These are phyloP conservation scores for Poeciliopsis infans DNA, from an alignment of 2,797 vertebrate genomes.

Conservation along the genomic window DNA sequence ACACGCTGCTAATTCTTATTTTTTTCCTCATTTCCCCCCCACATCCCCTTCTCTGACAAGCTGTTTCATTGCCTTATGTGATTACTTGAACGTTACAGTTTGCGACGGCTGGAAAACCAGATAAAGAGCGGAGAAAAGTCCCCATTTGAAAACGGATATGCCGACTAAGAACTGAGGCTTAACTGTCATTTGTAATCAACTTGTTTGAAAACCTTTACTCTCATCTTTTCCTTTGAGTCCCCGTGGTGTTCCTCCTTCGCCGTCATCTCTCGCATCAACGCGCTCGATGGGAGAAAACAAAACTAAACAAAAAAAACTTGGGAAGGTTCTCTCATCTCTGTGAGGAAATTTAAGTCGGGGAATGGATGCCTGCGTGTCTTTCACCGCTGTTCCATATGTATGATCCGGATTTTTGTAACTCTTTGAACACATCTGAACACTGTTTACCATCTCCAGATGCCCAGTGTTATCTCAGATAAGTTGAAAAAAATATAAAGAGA, in stretches of 20 bases:
- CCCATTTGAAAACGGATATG: conserved; percentile 61
- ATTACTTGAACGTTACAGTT: conserved; percentile 57
- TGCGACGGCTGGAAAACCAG: conserved; percentile 50
- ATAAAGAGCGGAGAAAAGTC: conserved; percentile 54
- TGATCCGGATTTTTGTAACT: conserved; percentile 50
- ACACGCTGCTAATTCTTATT: conserved; percentile 20
- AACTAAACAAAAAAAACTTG: not conserved
- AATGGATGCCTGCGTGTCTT: not conserved
- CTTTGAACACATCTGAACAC: conserved; percentile 55
- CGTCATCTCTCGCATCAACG: conserved; percentile 28
- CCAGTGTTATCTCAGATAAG: conserved; percentile 56
- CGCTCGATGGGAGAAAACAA: conserved; percentile 33
- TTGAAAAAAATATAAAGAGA: conserved; percentile 76
- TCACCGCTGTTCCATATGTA: conserved; percentile 35
- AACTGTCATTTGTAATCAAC: conserved; percentile 66
- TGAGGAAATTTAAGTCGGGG: conserved; percentile 24
- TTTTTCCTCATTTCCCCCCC: not conserved
- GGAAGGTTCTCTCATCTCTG: conserved; percentile 45
- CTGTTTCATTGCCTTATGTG: conserved; percentile 51
- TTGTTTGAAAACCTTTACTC: conserved; percentile 63
- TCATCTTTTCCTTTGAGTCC: conserved; percentile 54
- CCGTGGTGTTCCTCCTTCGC: conserved; percentile 38
- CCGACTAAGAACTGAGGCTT: conserved; percentile 53
- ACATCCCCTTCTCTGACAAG: conserved; percentile 20
- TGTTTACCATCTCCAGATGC: conserved; percentile 65